Conservation (phyloP, 2,797 vertebrate genomes). For the Phalanger gymnotis region DNA sequence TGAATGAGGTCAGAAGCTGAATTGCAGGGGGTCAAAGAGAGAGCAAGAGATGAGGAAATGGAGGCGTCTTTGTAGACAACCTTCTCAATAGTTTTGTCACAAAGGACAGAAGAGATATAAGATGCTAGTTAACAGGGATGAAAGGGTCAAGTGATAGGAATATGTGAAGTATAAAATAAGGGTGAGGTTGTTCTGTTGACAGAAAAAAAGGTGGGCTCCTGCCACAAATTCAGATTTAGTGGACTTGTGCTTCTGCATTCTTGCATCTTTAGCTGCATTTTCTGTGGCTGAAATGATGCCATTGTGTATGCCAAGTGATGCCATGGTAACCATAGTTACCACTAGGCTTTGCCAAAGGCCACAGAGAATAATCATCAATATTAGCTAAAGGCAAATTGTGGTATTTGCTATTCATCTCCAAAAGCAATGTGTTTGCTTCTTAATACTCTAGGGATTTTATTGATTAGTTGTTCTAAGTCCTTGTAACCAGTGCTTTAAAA, state of each 20-base stretch:
- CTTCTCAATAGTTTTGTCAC: neutral
- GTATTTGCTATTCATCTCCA: neutral
- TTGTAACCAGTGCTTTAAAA: conserved; percentile 18
- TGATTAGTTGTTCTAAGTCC: neutral
- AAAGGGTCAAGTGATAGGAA: neutral
- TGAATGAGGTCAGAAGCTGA: neutral
- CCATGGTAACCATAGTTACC: neutral
- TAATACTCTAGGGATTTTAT: neutral
- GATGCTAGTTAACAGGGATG: neutral
- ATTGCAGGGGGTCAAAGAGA: neutral
- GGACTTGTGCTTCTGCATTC: neutral
- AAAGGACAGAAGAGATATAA: neutral
- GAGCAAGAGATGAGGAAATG: neutral
- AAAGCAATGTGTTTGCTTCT: neutral
- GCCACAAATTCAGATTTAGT: neutral
- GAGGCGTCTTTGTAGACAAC: neutral
- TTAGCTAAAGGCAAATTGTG: neutral
- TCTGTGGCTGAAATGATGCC: neutral
- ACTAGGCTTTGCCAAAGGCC: neutral
- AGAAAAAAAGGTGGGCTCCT: neutral
- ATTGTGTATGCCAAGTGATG: neutral
- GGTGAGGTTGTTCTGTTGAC: neutral
- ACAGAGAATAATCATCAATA: neutral
- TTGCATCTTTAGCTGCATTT: neutral
- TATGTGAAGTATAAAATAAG: neutral